Evolutionary conservation across 2,888 invertebrate species (phyloP), one percentile per base, ranked within the genome.

Genomic region (Agapostemon virescens): DNA sequence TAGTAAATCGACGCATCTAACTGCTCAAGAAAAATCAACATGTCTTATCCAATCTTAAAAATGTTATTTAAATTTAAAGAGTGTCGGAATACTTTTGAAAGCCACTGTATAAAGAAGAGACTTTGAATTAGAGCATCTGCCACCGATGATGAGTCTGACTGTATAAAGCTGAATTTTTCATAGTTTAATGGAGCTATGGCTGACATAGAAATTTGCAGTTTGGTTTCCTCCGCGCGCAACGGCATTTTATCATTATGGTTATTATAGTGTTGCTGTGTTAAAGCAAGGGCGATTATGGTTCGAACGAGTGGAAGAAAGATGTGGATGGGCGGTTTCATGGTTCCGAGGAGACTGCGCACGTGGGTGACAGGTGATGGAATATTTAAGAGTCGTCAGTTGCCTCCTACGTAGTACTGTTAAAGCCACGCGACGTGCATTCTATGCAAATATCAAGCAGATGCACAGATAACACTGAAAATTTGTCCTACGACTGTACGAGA

Each of bases 401-500:
- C 88, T 86, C 86, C 85, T 88, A 88, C 87, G 87, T 82, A 84
- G 83, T 72, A 84, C 79, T 82, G 88, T 84, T 73, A 67, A 69
- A 83, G 88, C 86, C 90, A 91, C 90, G 91, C 92, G 90, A 90
- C 90, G 87, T 87, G 89, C 88, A 90, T 91, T 91, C 90, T 91
- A 91, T 92, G 91, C 88, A 90, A 92, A 92, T 92, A 84, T 42
- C 49, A 76, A 85, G 86, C 91, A 92, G 91, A 91, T 91, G 91
- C 88, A 82, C 74, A 78, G 82, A 84, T 83, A 86, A 83, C 83
- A 55, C 70, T 73, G 83, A 85, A 88, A 88, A 86, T 84, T 84
- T 78, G 76, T 83, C 69, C 63, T 5, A 66, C 55, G 63, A 71
- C 72, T 38, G 20, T 40, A 61, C 55, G 63, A 74, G 38, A 69